Evolutionary conservation across 2,888 invertebrate genomes (phyloP).

Genomic region (Lagria hirta): DNA sequence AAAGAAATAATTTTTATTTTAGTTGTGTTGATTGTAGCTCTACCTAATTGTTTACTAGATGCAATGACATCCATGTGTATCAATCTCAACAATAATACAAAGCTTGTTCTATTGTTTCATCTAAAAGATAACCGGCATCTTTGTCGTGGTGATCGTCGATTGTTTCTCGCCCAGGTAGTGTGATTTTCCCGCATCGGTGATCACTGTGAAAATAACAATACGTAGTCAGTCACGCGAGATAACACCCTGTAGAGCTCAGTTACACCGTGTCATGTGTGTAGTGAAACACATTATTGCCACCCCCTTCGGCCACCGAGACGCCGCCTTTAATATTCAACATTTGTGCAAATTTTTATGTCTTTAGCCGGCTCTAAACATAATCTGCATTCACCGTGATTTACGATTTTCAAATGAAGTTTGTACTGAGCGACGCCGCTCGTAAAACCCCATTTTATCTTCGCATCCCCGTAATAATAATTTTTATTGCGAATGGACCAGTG

Average conservation of each 20-base stretch:
- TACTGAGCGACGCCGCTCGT: conserved; percentile 23
- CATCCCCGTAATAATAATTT: conserved; percentile 11
- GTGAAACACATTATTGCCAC: too few relatives aligned
- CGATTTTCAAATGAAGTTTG: conserved; percentile 30
- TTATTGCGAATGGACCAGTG: conserved; percentile 5
- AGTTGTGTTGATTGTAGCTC: too few relatives aligned
- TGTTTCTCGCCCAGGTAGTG: conserved; percentile 22
- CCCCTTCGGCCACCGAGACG: too few relatives aligned
- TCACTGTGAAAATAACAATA: conserved; percentile 26
- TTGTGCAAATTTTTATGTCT: conserved; percentile 10
- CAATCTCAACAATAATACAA: too few relatives aligned
- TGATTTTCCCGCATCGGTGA: conserved; percentile 27
- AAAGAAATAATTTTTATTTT: too few relatives aligned
- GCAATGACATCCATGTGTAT: too few relatives aligned
- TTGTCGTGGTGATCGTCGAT: conserved; percentile 12
- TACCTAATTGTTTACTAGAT: too few relatives aligned
- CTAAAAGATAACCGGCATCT: too few relatives aligned
- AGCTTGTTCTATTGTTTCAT: too few relatives aligned
- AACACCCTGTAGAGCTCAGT: too few relatives aligned
- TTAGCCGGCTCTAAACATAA: conserved; percentile 5
- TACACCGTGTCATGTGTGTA: too few relatives aligned
- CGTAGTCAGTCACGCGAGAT: conserved; percentile 11
- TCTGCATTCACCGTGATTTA: conserved; percentile 28
- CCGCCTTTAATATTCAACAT: too few relatives aligned
- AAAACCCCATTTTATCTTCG: conserved; percentile 14